Evolutionary conservation across 2,888 invertebrate species (phyloP), one percentile per base, ranked within the genome.

Genomic region (Aporophyla nigra): DNA sequence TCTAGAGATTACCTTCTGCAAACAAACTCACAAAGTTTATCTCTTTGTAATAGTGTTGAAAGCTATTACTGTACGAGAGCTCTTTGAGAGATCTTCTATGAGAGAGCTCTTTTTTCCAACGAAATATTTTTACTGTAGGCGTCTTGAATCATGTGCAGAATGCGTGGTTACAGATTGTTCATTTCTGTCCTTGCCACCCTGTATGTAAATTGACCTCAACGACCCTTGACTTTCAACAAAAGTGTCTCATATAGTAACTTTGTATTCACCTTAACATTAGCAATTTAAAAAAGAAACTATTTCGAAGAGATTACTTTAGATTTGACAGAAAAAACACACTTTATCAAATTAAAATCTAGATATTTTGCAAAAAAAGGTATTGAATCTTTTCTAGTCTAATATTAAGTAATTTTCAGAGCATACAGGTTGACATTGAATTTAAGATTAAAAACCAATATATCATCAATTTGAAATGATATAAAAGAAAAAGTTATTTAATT

Each of bases 311-410:
- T 46, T 21, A n/a, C 40, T n/a, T 62, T 43, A 21, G 9, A 51
- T 33, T 51, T 12, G 16, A 24, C 43, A 43, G 5, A 63, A 72
- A 63, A 49, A 7, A 33, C 24, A 24, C 54, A 53, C 43, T 66
- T 75, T 76, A 80, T 71, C 67, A 58, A 67, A 67, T 68, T 62
- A 67, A 80, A 80, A 80, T 80, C 67, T 71, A n/a, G 9, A 7
- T 27, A 62, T 59, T 67, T 61, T 33, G 16, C 14, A 43, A 1
- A 24, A 81, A 76, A 33, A 56, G 0, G 46, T 33, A 51, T 68
- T 63, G 14, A 46, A 53, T 61, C 16, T 67, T 72, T 59, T 43
- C 7, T 2, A 49, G 5, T 43, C n/a, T 51, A 2, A 65, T 51
- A 63, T 71, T 27, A 63, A 10, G 9, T 33, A 33, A 74, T 51